Conservation (phyloP, 1,140 invertebrate genomes). For the Doryteuthis pealeii region DNA sequence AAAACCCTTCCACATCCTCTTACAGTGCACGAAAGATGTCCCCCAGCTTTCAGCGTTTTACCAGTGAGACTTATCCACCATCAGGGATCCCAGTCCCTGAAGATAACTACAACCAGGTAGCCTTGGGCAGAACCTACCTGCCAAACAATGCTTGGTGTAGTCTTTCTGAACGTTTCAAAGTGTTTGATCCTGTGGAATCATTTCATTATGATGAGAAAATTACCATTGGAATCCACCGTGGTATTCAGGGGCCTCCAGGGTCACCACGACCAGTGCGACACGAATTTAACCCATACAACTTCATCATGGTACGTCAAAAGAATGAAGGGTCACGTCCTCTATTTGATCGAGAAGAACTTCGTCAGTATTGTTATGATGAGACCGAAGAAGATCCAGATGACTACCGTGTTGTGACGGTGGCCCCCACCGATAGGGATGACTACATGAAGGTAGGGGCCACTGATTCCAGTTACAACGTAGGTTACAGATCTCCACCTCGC, state of each 20-base stretch:
- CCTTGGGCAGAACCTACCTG: neutral
- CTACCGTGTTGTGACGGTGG: conserved; percentile 9
- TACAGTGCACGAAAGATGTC: neutral
- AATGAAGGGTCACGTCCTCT: neutral
- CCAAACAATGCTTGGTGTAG: neutral
- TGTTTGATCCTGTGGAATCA: neutral
- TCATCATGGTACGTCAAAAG: conserved; percentile 9
- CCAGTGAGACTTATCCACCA: neutral
- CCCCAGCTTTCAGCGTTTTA: neutral
- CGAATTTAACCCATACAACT: conserved; percentile 2
- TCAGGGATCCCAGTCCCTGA: neutral
- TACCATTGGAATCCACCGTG: conserved; percentile 7
- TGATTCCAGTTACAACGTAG: neutral
- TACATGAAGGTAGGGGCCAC: neutral
- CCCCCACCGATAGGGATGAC: neutral
- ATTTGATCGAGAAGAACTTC: conserved; percentile 12
- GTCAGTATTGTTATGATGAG: neutral
- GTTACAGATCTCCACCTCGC: neutral
- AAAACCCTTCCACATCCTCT: neutral
- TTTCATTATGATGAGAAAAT: conserved; percentile 12
- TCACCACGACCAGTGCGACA: neutral
- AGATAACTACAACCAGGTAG: conserved; percentile 2
- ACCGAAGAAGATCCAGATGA: neutral
- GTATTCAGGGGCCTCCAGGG: neutral
- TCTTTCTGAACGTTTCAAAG: conserved; percentile 6